Evolutionary conservation across 2,888 invertebrate genomes (phyloP).

Genomic region (Trachelus troglodyta): DNA sequence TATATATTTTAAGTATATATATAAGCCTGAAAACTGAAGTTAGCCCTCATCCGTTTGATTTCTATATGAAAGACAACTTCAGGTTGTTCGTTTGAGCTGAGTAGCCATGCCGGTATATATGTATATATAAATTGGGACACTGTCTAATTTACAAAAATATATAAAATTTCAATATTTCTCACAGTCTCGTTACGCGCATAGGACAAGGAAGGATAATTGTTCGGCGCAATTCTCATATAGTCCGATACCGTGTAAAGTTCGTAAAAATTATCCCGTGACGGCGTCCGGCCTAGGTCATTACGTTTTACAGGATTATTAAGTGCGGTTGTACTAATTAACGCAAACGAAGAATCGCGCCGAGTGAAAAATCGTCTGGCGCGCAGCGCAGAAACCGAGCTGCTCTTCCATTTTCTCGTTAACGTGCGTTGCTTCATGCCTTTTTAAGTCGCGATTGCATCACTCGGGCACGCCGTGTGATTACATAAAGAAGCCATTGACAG

Average conservation of each 20-base stretch:
- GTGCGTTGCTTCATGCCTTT: constrained; percentile 1
- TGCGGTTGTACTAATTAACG: not conserved
- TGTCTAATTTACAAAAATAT: too few species aligned
- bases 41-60: too few species aligned
- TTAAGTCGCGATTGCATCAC: not conserved
- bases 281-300: not conserved
- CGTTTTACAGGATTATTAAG: not conserved
- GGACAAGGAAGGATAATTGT: not conserved
- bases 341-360: not conserved
- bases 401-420: not conserved
- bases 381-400: not conserved
- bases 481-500: constrained; percentile 8
- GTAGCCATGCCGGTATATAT: too few species aligned
- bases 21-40: too few species aligned
- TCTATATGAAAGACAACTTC: too few species aligned
- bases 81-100: too few species aligned
- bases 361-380: not conserved
- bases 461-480: not conserved
- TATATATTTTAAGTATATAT: too few species aligned
- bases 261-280: not conserved
- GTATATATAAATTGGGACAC: too few species aligned
- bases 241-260: not conserved
- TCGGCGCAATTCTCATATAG: not conserved
- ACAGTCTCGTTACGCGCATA: not conserved
- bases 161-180: not conserved